These are phyloP conservation scores for Drosophila elegans DNA, from an alignment of 1,140 invertebrate species.

Conservation along the genomic window DNA sequence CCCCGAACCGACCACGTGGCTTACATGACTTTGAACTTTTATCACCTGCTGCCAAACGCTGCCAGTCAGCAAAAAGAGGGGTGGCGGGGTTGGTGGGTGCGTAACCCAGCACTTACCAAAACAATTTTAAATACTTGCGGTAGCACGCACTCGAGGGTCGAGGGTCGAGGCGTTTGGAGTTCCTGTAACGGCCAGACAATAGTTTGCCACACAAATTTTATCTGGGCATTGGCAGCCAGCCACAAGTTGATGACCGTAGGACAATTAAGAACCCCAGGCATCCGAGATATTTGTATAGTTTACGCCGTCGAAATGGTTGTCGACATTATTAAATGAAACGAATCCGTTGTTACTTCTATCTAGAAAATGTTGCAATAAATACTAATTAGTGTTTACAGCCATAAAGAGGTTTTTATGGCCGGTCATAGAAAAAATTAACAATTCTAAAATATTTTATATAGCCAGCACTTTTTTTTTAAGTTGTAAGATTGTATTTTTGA, in stretches of 20 bases:
- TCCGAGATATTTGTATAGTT: constrained; percentile 39
- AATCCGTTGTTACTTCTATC: constrained; percentile 30
- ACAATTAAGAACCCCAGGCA: constrained; percentile 38
- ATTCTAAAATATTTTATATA: no score
- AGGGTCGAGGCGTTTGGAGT: constrained; percentile 1
- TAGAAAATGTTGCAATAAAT: constrained; percentile 7
- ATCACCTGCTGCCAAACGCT: constrained; percentile 55
- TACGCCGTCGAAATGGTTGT: constrained; percentile 32
- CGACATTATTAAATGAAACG: constrained; percentile 41
- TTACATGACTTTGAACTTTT: constrained; percentile 72
- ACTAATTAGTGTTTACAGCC: constrained; percentile 25
- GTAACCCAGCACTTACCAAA: constrained; percentile 57
- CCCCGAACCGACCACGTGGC: constrained; percentile 41
- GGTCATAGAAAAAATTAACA: background rate
- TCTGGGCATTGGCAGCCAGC: constrained; percentile 45
- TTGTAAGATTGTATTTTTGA: no score
- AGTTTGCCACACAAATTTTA: constrained; percentile 32
- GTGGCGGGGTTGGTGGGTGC: constrained; percentile 12
- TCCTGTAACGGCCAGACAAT: constrained; percentile 19
- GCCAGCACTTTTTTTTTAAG: no score
- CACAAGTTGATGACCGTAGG: constrained; percentile 26
- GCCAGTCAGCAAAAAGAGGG: constrained; percentile 1
- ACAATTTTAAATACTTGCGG: constrained; percentile 63
- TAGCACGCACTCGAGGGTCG: constrained; percentile 40
- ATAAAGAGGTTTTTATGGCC: constrained; percentile 1